These are phyloP conservation scores for Oophaga pumilio DNA, from an alignment of 2,113 vertebrate genomes.

Conservation along the genomic window DNA sequence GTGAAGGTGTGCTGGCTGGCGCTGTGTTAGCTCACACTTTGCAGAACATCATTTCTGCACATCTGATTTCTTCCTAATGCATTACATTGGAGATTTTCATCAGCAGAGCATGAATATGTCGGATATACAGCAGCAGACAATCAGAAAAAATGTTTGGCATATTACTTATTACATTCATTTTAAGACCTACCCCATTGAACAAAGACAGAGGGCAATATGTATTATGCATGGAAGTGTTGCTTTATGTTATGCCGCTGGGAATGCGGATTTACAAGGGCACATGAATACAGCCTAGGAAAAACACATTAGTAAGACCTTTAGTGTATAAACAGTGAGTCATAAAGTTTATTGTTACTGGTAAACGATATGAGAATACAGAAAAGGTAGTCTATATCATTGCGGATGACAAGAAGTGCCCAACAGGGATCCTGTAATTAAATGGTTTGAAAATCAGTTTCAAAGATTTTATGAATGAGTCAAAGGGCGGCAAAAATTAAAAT, in stretches of 20 bases:
- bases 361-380: neutral
- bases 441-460: neutral
- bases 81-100: neutral
- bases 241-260: neutral
- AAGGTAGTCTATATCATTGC: neutral
- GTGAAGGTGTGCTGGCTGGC: neutral
- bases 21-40: neutral
- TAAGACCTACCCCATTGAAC: neutral
- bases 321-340: neutral
- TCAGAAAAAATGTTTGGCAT: neutral
- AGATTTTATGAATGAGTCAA: neutral
- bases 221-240: neutral
- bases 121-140: neutral
- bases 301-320: neutral
- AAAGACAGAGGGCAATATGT: neutral
- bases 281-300: neutral
- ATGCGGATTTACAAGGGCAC: neutral
- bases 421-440: neutral
- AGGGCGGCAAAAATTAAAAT: neutral
- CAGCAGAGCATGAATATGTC: constrained; percentile 18
- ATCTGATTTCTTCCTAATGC: neutral
- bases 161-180: neutral
- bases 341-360: neutral
- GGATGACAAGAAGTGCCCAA: neutral
- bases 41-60: neutral